A percentile compares a stretch with the other conserved stretches of the same genome.
Evolutionary conservation across 2,888 invertebrate species (phyloP).

Genomic region (Polietes domitor): DNA sequence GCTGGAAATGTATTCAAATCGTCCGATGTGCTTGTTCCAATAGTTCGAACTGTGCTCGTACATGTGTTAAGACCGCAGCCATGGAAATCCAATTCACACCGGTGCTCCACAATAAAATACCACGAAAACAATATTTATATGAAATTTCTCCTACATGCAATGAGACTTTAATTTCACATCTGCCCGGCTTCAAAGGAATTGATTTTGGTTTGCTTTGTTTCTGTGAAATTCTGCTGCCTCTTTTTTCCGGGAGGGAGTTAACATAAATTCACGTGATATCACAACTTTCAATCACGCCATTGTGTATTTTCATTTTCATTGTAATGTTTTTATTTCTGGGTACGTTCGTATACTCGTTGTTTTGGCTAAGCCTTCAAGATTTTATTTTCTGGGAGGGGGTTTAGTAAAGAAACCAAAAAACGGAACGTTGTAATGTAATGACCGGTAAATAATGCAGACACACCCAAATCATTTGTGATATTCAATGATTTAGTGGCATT

Average conservation of each 20-base stretch:
- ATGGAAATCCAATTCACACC: slow-evolving; percentile 24
- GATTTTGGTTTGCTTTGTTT: slow-evolving; percentile 27
- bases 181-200: slow-evolving; percentile 37
- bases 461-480: slow-evolving; percentile 65
- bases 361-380: slow-evolving; percentile 61
- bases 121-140: not conserved
- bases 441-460: slow-evolving; percentile 65
- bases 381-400: slow-evolving; percentile 36
- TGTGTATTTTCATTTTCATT: slow-evolving; percentile 63
- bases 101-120: slow-evolving; percentile 58
- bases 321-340: slow-evolving; percentile 37
- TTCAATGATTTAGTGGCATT: slow-evolving; percentile 57
- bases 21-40: slow-evolving; percentile 12
- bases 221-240: slow-evolving; percentile 31
- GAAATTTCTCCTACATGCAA: slow-evolving; percentile 50
- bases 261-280: slow-evolving; percentile 64
- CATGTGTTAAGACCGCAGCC: slow-evolving; percentile 37
- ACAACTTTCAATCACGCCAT: slow-evolving; percentile 64
- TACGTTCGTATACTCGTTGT: slow-evolving; percentile 1
- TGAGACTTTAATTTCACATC: slow-evolving; percentile 24
- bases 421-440: slow-evolving; percentile 54
- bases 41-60: not conserved
- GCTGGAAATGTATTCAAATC: slow-evolving; percentile 50
- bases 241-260: slow-evolving; percentile 32
- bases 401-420: not conserved